phyloP scores from a whole-genome alignment of 1,140 invertebrate species.

The Panulirus ornatus region DNA sequence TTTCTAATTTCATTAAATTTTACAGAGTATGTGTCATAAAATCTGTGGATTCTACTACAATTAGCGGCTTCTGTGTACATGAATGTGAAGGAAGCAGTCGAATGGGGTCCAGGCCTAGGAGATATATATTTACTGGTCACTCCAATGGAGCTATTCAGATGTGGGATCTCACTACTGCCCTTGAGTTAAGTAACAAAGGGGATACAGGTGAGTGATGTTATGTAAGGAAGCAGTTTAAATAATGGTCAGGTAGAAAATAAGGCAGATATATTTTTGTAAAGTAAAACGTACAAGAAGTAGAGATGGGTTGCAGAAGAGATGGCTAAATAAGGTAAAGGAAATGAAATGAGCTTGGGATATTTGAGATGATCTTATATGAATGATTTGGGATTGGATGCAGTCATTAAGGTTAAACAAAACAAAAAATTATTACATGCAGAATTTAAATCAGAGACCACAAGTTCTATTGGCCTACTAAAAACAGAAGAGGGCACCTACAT shows the following conservation, averaged over 20 bases:
- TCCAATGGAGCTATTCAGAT: slow-evolving; percentile 96
- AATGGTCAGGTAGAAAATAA: no score
- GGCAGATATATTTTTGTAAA: neutral
- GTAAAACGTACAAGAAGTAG: neutral
- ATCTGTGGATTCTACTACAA: slow-evolving; percentile 95
- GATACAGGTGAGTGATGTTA: slow-evolving; percentile 74
- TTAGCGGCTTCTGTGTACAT: slow-evolving; percentile 97
- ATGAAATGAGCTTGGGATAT: no score
- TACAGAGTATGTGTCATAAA: slow-evolving; percentile 94
- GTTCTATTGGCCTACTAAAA: no score
- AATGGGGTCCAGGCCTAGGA: slow-evolving; percentile 92
- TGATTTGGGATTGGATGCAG: no score
- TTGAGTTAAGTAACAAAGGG: slow-evolving; percentile 87
- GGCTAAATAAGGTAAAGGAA: no score
- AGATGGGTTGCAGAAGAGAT: no score
- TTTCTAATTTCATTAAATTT: slow-evolving; percentile 21
- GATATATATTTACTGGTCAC: slow-evolving; percentile 97
- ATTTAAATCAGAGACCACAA: no score
- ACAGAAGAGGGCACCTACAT: no score
- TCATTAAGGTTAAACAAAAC: no score
- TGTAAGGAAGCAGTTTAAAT: no score
- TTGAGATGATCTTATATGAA: no score
- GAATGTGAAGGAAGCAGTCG: slow-evolving; percentile 96
- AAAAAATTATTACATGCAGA: no score
- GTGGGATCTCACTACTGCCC: slow-evolving; percentile 98